These are phyloP conservation scores for Priocnemis perturbator DNA, from an alignment of 2,888 invertebrate genomes.

Conservation along the genomic window DNA sequence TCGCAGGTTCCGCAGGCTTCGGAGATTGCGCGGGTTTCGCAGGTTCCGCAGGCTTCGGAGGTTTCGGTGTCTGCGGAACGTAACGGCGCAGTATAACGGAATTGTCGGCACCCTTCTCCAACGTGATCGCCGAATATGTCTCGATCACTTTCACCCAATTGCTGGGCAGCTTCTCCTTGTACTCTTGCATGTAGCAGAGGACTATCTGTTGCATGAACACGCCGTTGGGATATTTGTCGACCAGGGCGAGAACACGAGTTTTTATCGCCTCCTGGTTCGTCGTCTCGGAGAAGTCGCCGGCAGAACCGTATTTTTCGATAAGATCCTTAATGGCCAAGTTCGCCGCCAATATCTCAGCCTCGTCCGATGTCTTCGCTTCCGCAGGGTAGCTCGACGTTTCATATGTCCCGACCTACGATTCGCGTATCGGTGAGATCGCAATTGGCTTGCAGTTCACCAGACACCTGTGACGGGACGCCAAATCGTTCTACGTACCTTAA, in stretches of 20 bases:
- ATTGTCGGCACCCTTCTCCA: slow-evolving; percentile 78
- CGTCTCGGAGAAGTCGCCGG: slow-evolving; percentile 49
- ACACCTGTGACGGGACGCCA: too few relatives aligned
- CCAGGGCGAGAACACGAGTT: slow-evolving; percentile 73
- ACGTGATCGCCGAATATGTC: slow-evolving; percentile 77
- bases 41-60: too few relatives aligned
- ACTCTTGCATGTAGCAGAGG: slow-evolving; percentile 78
- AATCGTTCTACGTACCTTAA: slow-evolving; percentile 51
- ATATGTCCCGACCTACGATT: too few relatives aligned
- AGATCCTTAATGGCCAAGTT: slow-evolving; percentile 71
- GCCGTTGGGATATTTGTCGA: slow-evolving; percentile 75
- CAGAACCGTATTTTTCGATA: slow-evolving; percentile 65
- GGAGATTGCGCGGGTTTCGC: too few relatives aligned
- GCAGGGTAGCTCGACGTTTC: slow-evolving; percentile 73
- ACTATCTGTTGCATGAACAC: slow-evolving; percentile 76
- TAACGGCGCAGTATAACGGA: slow-evolving; percentile 74
- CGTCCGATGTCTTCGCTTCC: slow-evolving; percentile 69
- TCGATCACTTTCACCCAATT: slow-evolving; percentile 83
- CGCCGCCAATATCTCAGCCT: slow-evolving; percentile 74
- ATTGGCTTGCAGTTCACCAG: too few relatives aligned
- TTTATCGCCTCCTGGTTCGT: slow-evolving; percentile 59
- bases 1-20: too few relatives aligned
- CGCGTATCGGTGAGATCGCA: too few relatives aligned
- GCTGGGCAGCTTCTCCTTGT: slow-evolving; percentile 81
- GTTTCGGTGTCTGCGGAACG: not conserved